A percentile compares a stretch with the other conserved stretches of the same genome.
Evolutionary conservation across 1,140 invertebrate genomes (phyloP).

Genomic region (Cylas formicarius): DNA sequence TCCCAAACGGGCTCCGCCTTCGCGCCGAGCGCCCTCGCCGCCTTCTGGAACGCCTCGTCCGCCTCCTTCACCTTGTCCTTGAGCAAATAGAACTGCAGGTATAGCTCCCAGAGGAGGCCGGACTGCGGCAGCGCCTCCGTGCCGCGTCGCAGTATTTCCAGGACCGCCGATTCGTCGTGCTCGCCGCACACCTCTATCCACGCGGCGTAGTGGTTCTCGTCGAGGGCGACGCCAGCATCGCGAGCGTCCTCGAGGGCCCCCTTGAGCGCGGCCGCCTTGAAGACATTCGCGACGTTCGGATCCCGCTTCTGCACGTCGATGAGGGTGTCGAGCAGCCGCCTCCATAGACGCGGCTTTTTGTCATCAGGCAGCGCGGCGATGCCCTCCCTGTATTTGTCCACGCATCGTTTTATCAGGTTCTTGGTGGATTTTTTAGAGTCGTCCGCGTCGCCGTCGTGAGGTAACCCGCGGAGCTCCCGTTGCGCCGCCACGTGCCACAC

Average conservation of each 20-base stretch:
- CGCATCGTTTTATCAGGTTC: constrained; percentile 9
- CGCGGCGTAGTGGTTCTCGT: constrained; percentile 20
- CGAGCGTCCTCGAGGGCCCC: constrained; percentile 19
- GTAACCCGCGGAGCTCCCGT: constrained; percentile 8
- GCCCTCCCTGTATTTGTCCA: constrained; percentile 21
- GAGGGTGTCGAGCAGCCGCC: constrained; percentile 19
- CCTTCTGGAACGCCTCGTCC: constrained; percentile 16
- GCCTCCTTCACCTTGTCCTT: constrained; percentile 14
- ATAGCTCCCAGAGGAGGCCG: constrained; percentile 17
- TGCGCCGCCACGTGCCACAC: constrained; percentile 8
- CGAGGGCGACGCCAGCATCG: constrained; percentile 7
- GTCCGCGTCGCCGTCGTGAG: constrained; percentile 1
- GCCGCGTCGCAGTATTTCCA: not conserved
- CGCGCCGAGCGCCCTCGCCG: not conserved
- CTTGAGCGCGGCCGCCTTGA: constrained; percentile 13
- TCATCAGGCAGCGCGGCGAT: constrained; percentile 11
- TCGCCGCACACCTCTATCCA: constrained; percentile 20
- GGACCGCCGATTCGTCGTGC: constrained; percentile 12
- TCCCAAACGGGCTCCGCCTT: constrained; percentile 2
- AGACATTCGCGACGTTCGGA: constrained; percentile 3
- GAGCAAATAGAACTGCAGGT: constrained; percentile 14
- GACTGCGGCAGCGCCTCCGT: constrained; percentile 16
- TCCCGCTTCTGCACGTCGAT: constrained; percentile 17
- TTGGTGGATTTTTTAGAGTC: not conserved
- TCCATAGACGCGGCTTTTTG: constrained; percentile 21